Evolutionary conservation across 2,888 invertebrate genomes (phyloP).

Genomic region (Embidobia sp.): DNA sequence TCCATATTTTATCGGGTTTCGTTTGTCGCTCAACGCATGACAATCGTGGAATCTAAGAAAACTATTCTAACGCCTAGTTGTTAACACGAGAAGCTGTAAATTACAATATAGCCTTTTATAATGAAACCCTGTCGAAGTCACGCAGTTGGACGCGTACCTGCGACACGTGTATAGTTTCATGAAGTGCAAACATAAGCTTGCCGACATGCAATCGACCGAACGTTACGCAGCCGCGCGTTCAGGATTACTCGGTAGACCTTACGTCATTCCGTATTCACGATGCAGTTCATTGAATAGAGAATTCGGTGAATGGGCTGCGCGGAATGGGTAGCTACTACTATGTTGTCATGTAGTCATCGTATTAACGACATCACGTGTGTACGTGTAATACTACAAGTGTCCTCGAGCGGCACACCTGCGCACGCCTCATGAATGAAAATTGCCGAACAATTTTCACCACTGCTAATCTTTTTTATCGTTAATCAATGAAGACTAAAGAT

Average conservation of each 20-base stretch:
- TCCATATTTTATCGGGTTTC: no score
- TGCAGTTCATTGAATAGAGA: conserved; percentile 74
- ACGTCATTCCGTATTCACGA: conserved; percentile 75
- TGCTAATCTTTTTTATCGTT: neutral
- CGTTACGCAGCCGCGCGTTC: conserved; percentile 51
- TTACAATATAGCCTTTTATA: conserved; percentile 69
- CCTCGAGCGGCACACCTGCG: conserved; percentile 62
- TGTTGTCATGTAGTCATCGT: conserved; percentile 61
- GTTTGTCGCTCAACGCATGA: conserved; percentile 6
- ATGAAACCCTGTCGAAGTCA: conserved; percentile 66
- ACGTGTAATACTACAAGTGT: conserved; percentile 49
- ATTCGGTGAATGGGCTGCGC: conserved; percentile 76
- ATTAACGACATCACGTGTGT: conserved; percentile 60
- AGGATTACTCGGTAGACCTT: conserved; percentile 63
- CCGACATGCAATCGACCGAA: conserved; percentile 55
- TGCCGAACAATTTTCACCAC: conserved; percentile 26
- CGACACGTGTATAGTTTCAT: conserved; percentile 54
- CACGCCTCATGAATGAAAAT: conserved; percentile 64
- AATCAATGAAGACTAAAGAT: conserved; percentile 1
- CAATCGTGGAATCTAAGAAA: conserved; percentile 36
- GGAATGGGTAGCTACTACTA: conserved; percentile 62
- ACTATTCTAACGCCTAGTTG: conserved; percentile 59
- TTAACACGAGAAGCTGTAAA: conserved; percentile 69
- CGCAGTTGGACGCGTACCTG: conserved; percentile 36
- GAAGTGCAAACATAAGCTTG: conserved; percentile 52